Percentiles rank a stretch among this genome's conserved stretches.
Conservation (phyloP, 2,888 invertebrate genomes). For the Melangyna quadrimaculata region DNA sequence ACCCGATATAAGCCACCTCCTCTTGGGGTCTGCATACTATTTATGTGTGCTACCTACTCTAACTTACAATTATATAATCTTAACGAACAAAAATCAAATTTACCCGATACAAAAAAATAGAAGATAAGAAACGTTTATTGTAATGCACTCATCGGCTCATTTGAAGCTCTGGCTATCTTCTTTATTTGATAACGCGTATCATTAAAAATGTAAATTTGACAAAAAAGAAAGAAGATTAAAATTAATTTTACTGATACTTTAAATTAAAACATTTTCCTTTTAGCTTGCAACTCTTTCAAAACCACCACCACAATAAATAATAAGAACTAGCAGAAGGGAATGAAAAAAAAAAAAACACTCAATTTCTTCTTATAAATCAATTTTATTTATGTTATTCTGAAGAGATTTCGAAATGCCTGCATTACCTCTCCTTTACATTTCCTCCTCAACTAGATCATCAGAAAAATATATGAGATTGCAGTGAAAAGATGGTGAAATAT, state of each 20-base stretch:
- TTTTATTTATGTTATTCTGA: slow-evolving; percentile 44
- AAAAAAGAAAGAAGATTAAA: neutral
- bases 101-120: too few relatives aligned
- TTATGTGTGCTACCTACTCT: too few relatives aligned
- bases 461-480: slow-evolving; percentile 26
- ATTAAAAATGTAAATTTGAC: neutral
- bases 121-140: neutral
- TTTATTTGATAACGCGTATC: neutral
- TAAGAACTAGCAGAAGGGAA: neutral
- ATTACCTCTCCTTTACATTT: too few relatives aligned
- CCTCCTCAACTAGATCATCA: slow-evolving; percentile 19
- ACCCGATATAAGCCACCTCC: too few relatives aligned
- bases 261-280: neutral
- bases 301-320: neutral
- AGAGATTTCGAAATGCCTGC: slow-evolving; percentile 30
- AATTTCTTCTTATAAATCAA: slow-evolving; percentile 21
- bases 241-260: neutral
- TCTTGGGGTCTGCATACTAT: too few relatives aligned
- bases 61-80: too few relatives aligned
- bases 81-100: too few relatives aligned
- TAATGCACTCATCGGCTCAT: neutral
- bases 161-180: neutral
- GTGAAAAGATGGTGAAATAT: slow-evolving; percentile 1
- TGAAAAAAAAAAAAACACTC: neutral
- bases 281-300: neutral